These are phyloP conservation scores for Rhynchotus rufescens DNA, from an alignment of 2,797 vertebrate genomes.

Conservation along the genomic window DNA sequence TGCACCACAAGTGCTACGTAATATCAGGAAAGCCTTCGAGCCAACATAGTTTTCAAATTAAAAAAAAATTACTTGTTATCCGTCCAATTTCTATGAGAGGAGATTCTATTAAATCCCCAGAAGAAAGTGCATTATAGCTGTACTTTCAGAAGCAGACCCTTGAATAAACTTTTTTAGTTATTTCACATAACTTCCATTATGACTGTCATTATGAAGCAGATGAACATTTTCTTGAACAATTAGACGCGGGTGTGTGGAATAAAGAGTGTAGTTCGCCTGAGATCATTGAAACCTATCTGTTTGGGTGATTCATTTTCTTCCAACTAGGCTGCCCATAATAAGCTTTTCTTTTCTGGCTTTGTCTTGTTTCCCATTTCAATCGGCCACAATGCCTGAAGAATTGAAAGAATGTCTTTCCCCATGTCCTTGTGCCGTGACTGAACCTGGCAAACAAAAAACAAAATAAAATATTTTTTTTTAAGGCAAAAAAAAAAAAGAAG, in stretches of 20 bases:
- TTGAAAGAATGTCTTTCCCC: constrained; percentile 80
- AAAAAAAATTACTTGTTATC: constrained; percentile 72
- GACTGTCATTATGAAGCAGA: constrained; percentile 83
- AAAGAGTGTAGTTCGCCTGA: constrained; percentile 81
- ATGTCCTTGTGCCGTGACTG: constrained; percentile 79
- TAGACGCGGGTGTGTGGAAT: constrained; percentile 77
- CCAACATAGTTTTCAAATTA: constrained; percentile 57
- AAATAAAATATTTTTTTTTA: background rate
- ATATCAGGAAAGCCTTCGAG: constrained; percentile 60
- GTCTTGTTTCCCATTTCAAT: constrained; percentile 83
- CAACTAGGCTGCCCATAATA: constrained; percentile 82
- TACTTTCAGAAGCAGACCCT: constrained; percentile 77
- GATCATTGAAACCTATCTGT: constrained; percentile 84
- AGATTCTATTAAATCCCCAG: constrained; percentile 83
- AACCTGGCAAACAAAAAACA: constrained; percentile 73
- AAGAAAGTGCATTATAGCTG: constrained; percentile 76
- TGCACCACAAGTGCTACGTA: constrained; percentile 5
- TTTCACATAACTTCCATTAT: constrained; percentile 84
- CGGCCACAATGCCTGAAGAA: constrained; percentile 77
- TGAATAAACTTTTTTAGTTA: constrained; percentile 85
- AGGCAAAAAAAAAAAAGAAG: background rate
- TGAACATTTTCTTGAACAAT: constrained; percentile 86
- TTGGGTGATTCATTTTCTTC: constrained; percentile 85
- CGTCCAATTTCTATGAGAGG: constrained; percentile 75
- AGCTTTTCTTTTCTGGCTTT: constrained; percentile 83